Evolutionary conservation across 2,888 invertebrate species (phyloP), one percentile per base, ranked within the genome.

Genomic region (Dascillus cervinus): DNA sequence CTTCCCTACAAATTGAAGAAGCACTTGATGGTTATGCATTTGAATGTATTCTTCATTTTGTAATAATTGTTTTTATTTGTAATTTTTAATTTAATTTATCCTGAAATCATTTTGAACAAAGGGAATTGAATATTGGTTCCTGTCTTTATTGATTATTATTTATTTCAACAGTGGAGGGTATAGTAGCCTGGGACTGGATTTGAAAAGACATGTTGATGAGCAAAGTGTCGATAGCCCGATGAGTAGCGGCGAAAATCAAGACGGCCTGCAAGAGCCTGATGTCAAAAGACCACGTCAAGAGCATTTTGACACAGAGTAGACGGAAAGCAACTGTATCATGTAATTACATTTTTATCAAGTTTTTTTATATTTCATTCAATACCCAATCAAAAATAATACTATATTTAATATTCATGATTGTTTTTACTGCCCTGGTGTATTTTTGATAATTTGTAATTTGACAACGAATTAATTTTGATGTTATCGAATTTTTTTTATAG

Each of bases 181-280:
- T 37, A 46, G 47, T 34, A 56, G 39, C 36, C 45, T 56, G 17
- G 60, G 61, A 22, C 37, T 62, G 40, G 65, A 64, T 41, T 43
- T 65, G 35, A 64, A 65, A 37, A 51, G 63, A 48, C 64, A 64
- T 39, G 36, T 58, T 34, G 55, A 55, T 15, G 61, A 62, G 20
- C 60, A 60, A 44, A 58, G 55, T 36, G 47, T 53, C 22, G 63
- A 55, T 20, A 62, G 62, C 44, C 60, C 61, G 4, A 56, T 56
- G 34, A 50, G 55, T 34, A 44, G 51, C 11, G 56, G 56, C 5
- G 60, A 58, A 22, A 55, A 46, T 23, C 43, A 51, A 25, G 59
- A 58, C 30, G 54, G 52, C 37, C 28, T 53, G 26, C 55, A 56
- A 32, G 64, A 64, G 37, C 59, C 62, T n/a, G 64, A 64, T 13